A percentile compares a stretch with the other conserved stretches of the same genome.
These are phyloP conservation scores for Syngnathus scovelli DNA, from an alignment of 2,113 vertebrate species.

Conservation along the genomic window DNA sequence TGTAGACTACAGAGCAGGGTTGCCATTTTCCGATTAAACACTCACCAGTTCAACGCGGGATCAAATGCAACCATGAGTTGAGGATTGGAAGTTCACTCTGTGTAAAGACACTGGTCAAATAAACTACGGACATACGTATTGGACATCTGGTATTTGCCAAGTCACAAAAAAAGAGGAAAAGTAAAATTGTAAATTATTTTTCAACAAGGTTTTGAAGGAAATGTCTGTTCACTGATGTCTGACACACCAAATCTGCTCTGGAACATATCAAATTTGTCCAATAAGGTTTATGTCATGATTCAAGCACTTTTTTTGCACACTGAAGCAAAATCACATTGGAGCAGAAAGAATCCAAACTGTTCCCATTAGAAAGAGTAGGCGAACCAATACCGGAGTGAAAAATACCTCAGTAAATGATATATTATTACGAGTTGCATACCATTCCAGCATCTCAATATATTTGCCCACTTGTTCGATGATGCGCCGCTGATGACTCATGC, in stretches of 20 bases:
- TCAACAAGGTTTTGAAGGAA: no score
- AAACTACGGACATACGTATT: background rate
- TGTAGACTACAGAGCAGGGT: constrained; percentile 13
- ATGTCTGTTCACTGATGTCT: no score
- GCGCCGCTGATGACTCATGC: constrained; percentile 48
- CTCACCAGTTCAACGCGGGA: background rate
- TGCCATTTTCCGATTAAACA: background rate
- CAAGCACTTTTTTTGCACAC: background rate
- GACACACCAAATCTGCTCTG: no score
- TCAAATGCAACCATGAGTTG: background rate
- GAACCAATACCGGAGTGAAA: background rate
- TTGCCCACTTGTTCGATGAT: constrained; percentile 5
- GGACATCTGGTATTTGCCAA: background rate
- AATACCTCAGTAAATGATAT: background rate
- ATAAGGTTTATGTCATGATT: background rate
- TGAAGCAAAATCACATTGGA: background rate
- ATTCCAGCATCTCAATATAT: constrained; percentile 5
- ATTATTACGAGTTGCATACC: no score
- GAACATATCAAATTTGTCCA: no score
- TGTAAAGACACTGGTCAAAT: background rate
- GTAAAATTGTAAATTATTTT: no score
- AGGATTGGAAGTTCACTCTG: background rate
- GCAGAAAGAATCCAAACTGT: background rate
- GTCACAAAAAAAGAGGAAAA: background rate
- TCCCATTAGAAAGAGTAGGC: background rate